Percentiles rank a stretch among this genome's conserved stretches.
Evolutionary conservation across 2,888 invertebrate genomes (phyloP).

Genomic region (Venusia cambrica): DNA sequence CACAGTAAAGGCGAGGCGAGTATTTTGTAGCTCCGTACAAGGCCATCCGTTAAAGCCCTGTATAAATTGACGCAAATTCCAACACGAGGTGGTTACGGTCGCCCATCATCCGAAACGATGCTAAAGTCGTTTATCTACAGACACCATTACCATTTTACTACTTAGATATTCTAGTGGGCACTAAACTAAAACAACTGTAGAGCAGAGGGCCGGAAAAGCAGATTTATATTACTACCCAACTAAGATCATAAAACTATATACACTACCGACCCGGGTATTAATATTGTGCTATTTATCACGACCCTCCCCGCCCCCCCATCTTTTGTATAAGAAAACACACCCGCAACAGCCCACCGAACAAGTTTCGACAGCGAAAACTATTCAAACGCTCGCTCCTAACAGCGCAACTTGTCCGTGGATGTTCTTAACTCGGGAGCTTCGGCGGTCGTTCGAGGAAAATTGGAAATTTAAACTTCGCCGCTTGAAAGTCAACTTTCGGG

Average conservation of each 20-base stretch:
- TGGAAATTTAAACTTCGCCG: conserved; percentile 53
- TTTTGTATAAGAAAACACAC: conserved; percentile 77
- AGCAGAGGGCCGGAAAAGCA: conserved; percentile 64
- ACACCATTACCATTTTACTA: conserved; percentile 31
- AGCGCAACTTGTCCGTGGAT: conserved; percentile 71
- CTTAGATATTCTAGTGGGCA: conserved; percentile 28
- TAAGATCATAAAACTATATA: conserved; percentile 80
- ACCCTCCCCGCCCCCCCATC: conserved; percentile 61
- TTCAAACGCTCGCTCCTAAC: conserved; percentile 72
- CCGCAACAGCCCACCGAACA: conserved; percentile 67
- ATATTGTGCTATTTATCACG: conserved; percentile 77
- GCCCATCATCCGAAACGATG: conserved; percentile 29
- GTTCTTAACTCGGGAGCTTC: conserved; percentile 78
- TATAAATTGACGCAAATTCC: conserved; percentile 1
- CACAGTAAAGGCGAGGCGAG: too few species aligned
- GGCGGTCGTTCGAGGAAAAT: conserved; percentile 74
- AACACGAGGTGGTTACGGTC: conserved; percentile 15
- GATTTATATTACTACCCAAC: conserved; percentile 77
- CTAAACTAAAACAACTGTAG: conserved; percentile 52
- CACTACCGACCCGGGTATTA: conserved; percentile 67
- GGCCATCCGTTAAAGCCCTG: conserved; percentile 1
- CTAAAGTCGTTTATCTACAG: conserved; percentile 29
- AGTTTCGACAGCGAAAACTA: conserved; percentile 73
- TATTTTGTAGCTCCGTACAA: too few species aligned
- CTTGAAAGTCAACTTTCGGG: conserved; percentile 42